These are phyloP conservation scores for Steromphala cineraria DNA, from an alignment of 2,888 invertebrate genomes.

Conservation along the genomic window DNA sequence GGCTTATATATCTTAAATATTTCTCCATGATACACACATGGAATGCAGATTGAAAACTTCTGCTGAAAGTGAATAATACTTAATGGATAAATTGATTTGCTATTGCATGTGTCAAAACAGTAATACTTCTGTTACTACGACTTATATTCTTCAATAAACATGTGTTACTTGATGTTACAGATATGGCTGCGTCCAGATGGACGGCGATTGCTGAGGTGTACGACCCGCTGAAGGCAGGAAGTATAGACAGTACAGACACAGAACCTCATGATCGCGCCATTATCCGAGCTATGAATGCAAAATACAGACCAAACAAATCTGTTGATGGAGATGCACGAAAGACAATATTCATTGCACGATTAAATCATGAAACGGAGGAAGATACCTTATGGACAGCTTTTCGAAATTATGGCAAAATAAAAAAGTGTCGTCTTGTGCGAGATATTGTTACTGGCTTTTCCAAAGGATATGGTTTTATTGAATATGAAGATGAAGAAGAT, in stretches of 20 bases:
- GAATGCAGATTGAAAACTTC: too few relatives aligned
- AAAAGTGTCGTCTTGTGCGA: constrained; percentile 82
- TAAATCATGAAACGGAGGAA: constrained; percentile 82
- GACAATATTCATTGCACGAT: constrained; percentile 85
- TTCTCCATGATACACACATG: too few relatives aligned
- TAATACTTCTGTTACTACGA: too few relatives aligned
- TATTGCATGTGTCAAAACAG: too few relatives aligned
- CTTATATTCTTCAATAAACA: too few relatives aligned
- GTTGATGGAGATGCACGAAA: constrained; percentile 83
- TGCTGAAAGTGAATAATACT: too few relatives aligned
- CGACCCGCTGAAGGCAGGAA: constrained; percentile 88
- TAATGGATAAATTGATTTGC: too few relatives aligned
- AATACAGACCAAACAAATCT: constrained; percentile 69
- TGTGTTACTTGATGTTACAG: too few relatives aligned
- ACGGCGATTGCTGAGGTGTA: constrained; percentile 79
- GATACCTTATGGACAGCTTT: constrained; percentile 77
- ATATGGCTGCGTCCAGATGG: not conserved
- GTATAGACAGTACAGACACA: constrained; percentile 90
- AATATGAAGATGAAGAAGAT: constrained; percentile 81
- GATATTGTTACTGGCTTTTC: constrained; percentile 90
- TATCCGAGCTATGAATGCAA: constrained; percentile 82
- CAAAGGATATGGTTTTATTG: constrained; percentile 90
- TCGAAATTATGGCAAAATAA: constrained; percentile 82
- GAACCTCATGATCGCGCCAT: constrained; percentile 89
- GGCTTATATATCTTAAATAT: too few relatives aligned